Conservation (phyloP, 2,797 vertebrate genomes). For the Oceanodroma leucorhoa region DNA sequence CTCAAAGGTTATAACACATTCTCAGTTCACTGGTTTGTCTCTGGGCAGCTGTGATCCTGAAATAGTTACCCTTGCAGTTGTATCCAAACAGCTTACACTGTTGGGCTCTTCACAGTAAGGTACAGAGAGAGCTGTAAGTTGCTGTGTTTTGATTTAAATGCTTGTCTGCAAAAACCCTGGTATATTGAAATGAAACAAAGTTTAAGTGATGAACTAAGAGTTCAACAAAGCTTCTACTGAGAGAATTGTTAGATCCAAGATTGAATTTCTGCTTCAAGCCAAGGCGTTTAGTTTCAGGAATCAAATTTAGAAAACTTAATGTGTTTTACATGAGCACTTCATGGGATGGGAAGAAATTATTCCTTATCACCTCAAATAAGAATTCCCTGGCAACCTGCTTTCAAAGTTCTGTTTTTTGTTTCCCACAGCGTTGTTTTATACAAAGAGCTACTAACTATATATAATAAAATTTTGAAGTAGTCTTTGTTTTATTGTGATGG, state of each 20-base stretch:
- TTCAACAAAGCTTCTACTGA: neutral
- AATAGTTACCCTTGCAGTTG: constrained; percentile 1
- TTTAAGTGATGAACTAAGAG: neutral
- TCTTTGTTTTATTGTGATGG: neutral
- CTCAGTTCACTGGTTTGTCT: constrained; percentile 14
- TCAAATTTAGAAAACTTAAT: neutral
- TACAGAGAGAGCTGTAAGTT: neutral
- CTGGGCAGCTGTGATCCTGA: constrained; percentile 27
- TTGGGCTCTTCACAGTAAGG: neutral
- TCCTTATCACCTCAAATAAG: neutral
- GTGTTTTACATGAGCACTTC: neutral
- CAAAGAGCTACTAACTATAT: neutral
- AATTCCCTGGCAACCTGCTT: neutral
- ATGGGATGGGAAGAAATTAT: neutral
- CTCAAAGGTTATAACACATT: neutral
- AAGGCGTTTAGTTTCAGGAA: neutral
- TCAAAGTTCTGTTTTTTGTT: neutral
- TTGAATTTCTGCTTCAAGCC: neutral
- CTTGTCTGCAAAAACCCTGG: neutral
- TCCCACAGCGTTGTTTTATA: neutral
- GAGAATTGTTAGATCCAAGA: neutral
- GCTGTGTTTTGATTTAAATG: neutral
- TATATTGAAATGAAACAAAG: neutral
- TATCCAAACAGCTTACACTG: neutral
- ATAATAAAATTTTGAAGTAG: neutral